These are phyloP conservation scores for Caenorhabditis sp. DNA, from an alignment of 2,888 invertebrate genomes.

Conservation along the genomic window DNA sequence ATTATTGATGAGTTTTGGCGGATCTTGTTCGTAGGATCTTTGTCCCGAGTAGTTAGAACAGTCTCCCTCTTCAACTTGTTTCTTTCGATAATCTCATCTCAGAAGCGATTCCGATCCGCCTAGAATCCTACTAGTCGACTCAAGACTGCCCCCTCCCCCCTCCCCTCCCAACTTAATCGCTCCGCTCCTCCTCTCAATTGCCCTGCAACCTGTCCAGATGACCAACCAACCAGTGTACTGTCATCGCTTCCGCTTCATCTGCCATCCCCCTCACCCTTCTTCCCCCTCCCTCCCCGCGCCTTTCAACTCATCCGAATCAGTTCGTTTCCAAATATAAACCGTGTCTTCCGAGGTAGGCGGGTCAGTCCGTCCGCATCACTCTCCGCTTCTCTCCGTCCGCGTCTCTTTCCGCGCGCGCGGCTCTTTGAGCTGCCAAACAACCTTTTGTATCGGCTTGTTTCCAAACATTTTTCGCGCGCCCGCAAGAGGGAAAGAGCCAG, in stretches of 20 bases:
- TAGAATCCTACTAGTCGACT: background rate
- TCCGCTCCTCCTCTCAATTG: background rate
- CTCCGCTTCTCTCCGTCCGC: conserved; percentile 30
- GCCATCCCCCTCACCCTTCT: background rate
- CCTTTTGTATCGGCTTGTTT: conserved; percentile 59
- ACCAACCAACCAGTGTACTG: background rate
- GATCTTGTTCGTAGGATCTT: too few relatives aligned
- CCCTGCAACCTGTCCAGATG: conserved; percentile 10
- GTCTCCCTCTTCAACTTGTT: too few relatives aligned
- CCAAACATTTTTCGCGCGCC: conserved; percentile 62
- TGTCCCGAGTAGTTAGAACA: too few relatives aligned
- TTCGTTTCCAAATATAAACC: conserved; percentile 49
- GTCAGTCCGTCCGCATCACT: too few relatives aligned
- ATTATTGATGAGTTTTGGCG: too few relatives aligned
- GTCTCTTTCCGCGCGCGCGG: conserved; percentile 40
- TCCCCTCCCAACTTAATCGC: too few relatives aligned
- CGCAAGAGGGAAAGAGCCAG: conserved; percentile 27
- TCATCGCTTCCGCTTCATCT: conserved; percentile 9
- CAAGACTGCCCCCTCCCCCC: background rate
- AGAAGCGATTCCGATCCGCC: too few relatives aligned
- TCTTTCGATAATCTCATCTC: too few relatives aligned
- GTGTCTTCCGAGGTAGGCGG: conserved; percentile 33
- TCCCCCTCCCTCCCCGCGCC: background rate
- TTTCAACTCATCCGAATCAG: conserved; percentile 36
- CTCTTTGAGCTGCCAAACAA: conserved; percentile 59